phyloP scores from a whole-genome alignment of 2,888 invertebrate genomes.

The Parasteatoda lunata region DNA sequence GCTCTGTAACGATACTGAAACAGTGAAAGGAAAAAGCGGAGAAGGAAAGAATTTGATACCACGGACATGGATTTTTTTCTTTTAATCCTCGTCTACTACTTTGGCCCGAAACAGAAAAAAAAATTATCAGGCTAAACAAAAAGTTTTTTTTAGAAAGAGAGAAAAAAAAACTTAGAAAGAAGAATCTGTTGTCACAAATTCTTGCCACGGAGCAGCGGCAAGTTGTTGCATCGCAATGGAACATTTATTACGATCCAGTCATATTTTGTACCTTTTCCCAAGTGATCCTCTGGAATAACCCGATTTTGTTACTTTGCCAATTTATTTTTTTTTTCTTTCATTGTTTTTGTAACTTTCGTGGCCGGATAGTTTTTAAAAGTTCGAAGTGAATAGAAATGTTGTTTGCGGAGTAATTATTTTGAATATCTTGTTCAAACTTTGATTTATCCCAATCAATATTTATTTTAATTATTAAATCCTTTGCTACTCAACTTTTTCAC shows the following conservation, averaged over 20 bases:
- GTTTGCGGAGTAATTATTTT: too few relatives aligned
- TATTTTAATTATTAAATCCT: too few relatives aligned
- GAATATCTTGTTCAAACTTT: too few relatives aligned
- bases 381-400: too few relatives aligned
- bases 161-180: not conserved
- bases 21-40: constrained; percentile 1
- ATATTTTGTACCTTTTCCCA: constrained; percentile 38
- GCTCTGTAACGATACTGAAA: constrained; percentile 26
- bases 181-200: constrained; percentile 55
- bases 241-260: constrained; percentile 47
- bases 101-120: constrained; percentile 17
- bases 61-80: constrained; percentile 23
- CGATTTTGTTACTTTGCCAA: not conserved
- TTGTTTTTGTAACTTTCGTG: too few relatives aligned
- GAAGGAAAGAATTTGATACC: constrained; percentile 37
- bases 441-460: too few relatives aligned
- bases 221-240: constrained; percentile 32
- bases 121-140: constrained; percentile 24
- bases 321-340: not conserved
- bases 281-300: constrained; percentile 17
- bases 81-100: constrained; percentile 14
- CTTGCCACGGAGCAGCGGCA: constrained; percentile 26
- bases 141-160: not conserved
- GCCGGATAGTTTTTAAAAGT: too few relatives aligned
- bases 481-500: too few relatives aligned